Evolutionary conservation across 1,140 invertebrate species (phyloP).

Genomic region (Epicauta chinensis): DNA sequence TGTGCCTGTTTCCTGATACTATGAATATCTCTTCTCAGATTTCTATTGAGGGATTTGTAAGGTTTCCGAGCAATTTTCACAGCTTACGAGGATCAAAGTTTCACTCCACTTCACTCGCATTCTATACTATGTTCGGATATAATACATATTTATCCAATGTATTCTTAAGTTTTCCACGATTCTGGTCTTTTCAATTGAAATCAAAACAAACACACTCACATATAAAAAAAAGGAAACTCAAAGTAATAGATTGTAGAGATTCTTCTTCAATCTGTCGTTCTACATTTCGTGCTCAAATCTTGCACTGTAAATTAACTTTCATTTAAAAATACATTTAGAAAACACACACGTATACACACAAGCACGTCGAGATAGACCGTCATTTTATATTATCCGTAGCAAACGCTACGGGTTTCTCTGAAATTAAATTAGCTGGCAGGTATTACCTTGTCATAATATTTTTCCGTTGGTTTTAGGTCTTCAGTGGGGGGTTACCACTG

Average conservation of each 20-base stretch:
- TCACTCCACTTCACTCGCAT: conserved; percentile 12
- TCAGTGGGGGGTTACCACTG: too few species aligned
- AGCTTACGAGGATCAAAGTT: conserved; percentile 22
- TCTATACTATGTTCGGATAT: too few species aligned
- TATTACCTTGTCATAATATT: conserved; percentile 26
- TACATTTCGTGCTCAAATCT: conserved; percentile 13
- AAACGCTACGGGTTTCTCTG: conserved; percentile 10
- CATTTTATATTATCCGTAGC: conserved; percentile 17
- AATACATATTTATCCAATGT: conserved; percentile 9
- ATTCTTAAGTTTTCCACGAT: conserved; percentile 9
- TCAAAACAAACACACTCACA: not conserved
- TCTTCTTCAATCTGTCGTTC: conserved; percentile 6
- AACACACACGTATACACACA: not conserved
- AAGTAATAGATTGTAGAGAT: too few species aligned
- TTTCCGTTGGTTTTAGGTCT: conserved; percentile 2
- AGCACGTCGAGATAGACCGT: too few species aligned
- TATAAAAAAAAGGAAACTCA: too few species aligned
- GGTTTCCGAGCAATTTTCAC: conserved; percentile 24
- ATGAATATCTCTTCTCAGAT: conserved; percentile 21
- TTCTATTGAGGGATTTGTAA: conserved; percentile 21
- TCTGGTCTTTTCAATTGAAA: not conserved
- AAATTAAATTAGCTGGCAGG: conserved; percentile 24
- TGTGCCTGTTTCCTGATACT: conserved; percentile 16
- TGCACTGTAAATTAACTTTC: conserved; percentile 12
- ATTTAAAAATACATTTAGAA: conserved; percentile 9